Percentiles rank a stretch among this genome's conserved stretches.
phyloP scores from a whole-genome alignment of 2,113 vertebrate genomes.

The Psilopsiagon aurifrons region DNA sequence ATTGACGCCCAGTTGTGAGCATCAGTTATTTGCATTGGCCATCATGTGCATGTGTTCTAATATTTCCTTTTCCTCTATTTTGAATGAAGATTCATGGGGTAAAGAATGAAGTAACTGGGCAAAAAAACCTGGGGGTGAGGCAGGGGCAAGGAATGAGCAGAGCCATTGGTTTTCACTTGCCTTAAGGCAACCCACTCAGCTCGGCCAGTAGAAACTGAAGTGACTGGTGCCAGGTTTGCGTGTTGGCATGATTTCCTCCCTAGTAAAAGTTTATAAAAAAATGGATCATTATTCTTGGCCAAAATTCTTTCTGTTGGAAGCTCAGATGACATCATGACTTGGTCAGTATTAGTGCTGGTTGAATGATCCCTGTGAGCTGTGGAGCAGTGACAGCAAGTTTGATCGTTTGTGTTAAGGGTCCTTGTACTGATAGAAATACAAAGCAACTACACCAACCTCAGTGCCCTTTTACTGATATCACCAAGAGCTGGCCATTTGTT shows the following conservation, averaged over 20 bases:
- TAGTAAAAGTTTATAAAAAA: background rate
- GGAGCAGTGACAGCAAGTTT: background rate
- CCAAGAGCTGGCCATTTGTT: background rate
- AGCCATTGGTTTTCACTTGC: background rate
- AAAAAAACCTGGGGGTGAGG: too few species aligned
- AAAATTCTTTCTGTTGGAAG: background rate
- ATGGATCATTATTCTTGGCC: background rate
- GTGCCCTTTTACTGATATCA: background rate
- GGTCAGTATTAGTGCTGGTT: rapidly evolving
- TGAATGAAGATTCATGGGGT: background rate
- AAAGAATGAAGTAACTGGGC: too few species aligned
- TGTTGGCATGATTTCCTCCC: background rate
- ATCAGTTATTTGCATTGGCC: background rate
- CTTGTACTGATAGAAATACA: background rate
- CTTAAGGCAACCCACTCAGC: rapidly evolving
- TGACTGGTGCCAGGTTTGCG: background rate
- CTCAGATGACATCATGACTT: background rate
- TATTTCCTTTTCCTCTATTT: background rate
- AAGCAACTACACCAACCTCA: background rate
- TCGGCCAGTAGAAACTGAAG: background rate
- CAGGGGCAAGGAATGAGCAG: too few species aligned
- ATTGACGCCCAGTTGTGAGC: background rate
- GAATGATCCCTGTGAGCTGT: background rate
- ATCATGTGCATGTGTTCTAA: rapidly evolving
- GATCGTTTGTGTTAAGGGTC: background rate